Conservation (phyloP, 2,113 vertebrate genomes). For the Archilochus colubris region DNA sequence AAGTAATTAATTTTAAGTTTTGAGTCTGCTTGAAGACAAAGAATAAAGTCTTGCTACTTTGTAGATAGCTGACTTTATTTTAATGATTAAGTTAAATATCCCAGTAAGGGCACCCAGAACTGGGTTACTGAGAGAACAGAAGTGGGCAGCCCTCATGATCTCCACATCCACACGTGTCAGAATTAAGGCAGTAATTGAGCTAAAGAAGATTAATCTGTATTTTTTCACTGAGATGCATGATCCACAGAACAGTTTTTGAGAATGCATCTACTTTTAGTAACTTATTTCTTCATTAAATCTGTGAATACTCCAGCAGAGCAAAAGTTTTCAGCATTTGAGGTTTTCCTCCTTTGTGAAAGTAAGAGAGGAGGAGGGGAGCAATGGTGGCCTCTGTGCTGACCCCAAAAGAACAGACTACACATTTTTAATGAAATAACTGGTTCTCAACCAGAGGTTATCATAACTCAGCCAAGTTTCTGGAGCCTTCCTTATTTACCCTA, state of each 20-base stretch:
- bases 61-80: neutral
- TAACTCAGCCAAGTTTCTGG: neutral
- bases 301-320: neutral
- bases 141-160: neutral
- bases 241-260: neutral
- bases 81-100: neutral
- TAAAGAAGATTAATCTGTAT: neutral
- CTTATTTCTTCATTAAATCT: neutral
- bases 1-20: neutral
- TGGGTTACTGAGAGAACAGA: neutral
- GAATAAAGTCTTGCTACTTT: neutral
- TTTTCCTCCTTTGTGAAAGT: neutral
- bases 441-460: neutral
- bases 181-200: neutral
- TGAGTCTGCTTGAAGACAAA: neutral
- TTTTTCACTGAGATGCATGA: neutral
- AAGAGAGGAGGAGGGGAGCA: neutral
- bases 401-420: neutral
- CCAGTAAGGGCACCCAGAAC: neutral
- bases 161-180: neutral
- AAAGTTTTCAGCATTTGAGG: neutral
- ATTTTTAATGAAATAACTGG: neutral
- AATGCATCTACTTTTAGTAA: neutral
- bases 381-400: neutral
- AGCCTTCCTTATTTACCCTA: neutral